These are phyloP conservation scores for Lasioglossum albipes DNA, from an alignment of 1,140 invertebrate genomes.

Conservation along the genomic window DNA sequence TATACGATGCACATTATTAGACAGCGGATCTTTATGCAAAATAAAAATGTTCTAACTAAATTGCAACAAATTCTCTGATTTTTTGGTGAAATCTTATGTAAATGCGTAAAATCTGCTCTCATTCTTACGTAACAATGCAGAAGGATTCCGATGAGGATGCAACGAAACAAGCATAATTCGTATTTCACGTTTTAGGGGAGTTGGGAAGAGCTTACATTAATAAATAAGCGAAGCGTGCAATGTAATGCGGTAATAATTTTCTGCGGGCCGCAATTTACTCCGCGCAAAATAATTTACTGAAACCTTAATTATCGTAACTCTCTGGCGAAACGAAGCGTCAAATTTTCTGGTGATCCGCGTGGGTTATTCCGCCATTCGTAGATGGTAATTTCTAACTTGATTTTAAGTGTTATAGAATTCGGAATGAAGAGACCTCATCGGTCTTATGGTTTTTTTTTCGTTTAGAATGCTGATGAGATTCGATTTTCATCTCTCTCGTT, in stretches of 20 bases:
- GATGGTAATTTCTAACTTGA: too few species aligned
- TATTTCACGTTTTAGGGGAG: neutral
- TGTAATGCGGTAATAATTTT: neutral
- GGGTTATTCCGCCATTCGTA: neutral
- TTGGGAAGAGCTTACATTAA: neutral
- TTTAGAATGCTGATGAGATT: too few species aligned
- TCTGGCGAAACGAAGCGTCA: slow-evolving; percentile 4
- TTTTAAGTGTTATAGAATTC: too few species aligned
- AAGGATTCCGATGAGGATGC: neutral
- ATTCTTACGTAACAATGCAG: neutral
- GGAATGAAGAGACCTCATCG: too few species aligned
- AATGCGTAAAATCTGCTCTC: too few species aligned
- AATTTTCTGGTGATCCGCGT: neutral
- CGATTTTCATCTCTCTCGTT: too few species aligned
- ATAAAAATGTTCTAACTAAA: too few species aligned
- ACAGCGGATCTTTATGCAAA: too few species aligned
- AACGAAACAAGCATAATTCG: neutral
- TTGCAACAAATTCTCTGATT: too few species aligned
- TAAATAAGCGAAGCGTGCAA: neutral
- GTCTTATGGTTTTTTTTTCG: too few species aligned
- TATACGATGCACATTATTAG: too few species aligned
- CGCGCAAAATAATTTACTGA: slow-evolving; percentile 4
- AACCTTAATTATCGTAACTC: slow-evolving; percentile 7
- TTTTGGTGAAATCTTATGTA: too few species aligned
- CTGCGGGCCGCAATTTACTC: neutral